Evolutionary conservation across 2,888 invertebrate genomes (phyloP).

Genomic region (Agapostemon virescens): DNA sequence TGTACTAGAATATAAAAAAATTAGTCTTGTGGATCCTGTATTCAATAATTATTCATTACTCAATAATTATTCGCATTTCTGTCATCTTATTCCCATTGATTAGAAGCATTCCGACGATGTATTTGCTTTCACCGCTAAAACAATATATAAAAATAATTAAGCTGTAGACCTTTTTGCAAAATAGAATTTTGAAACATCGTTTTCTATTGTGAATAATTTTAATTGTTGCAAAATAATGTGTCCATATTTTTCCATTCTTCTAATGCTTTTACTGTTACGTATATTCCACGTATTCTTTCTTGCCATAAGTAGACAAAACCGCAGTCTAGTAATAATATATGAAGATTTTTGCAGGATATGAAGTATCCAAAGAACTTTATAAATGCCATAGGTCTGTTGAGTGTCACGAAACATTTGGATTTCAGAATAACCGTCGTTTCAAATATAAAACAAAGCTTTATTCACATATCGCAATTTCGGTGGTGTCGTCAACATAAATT

Average conservation of each 20-base stretch:
- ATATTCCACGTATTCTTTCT: no score
- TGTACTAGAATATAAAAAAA: no score
- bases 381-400: not conserved
- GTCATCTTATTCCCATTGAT: no score
- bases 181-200: not conserved
- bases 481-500: conserved; percentile 29
- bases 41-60: not conserved
- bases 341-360: not conserved
- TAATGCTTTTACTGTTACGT: no score
- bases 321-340: no score
- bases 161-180: not conserved
- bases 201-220: no score
- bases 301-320: no score
- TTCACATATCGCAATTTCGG: not conserved
- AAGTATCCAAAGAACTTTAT: not conserved
- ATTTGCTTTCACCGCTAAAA: not conserved
- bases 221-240: no score
- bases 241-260: no score
- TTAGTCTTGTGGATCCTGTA: not conserved
- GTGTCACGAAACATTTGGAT: not conserved
- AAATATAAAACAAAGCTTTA: conserved; percentile 11
- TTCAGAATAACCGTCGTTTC: not conserved
- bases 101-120: no score
- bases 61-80: no score
- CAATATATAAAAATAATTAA: not conserved